These are phyloP conservation scores for Plebejus anna DNA, from an alignment of 2,888 invertebrate species.

Conservation along the genomic window DNA sequence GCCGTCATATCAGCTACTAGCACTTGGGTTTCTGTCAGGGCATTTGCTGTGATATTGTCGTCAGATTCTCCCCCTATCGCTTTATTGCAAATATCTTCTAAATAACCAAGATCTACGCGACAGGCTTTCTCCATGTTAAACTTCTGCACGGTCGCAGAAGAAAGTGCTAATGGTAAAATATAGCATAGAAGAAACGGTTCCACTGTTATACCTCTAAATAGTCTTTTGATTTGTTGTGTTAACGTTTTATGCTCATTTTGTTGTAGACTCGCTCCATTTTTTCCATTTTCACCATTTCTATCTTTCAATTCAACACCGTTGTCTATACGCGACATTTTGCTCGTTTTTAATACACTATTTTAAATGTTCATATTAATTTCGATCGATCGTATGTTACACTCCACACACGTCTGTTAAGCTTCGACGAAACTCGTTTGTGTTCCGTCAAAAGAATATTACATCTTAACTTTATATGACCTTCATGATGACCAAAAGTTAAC, in stretches of 20 bases:
- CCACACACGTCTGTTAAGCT: conserved; percentile 37
- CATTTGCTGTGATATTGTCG: conserved; percentile 54
- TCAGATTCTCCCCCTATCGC: conserved; percentile 53
- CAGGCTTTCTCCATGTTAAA: conserved; percentile 80
- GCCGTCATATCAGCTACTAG: conserved; percentile 75
- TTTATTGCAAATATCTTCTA: conserved; percentile 70
- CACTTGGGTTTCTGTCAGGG: conserved; percentile 60
- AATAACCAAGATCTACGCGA: conserved; percentile 68
- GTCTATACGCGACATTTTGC: conserved; percentile 36
- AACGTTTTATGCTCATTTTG: conserved; percentile 36
- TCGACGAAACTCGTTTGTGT: conserved; percentile 44
- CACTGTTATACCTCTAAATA: conserved; percentile 75
- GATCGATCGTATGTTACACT: conserved; percentile 37
- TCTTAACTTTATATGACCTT: conserved; percentile 38
- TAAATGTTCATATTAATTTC: conserved; percentile 46
- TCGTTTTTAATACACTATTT: conserved; percentile 3
- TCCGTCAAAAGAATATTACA: conserved; percentile 36
- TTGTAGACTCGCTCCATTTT: conserved; percentile 25
- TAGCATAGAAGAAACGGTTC: conserved; percentile 84
- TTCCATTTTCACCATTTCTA: conserved; percentile 30
- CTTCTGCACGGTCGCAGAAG: conserved; percentile 76
- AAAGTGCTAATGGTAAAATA: conserved; percentile 81
- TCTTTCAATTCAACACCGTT: conserved; percentile 36
- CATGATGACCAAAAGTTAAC: conserved; percentile 35
- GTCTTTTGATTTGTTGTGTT: conserved; percentile 41